phyloP scores from a whole-genome alignment of 1,140 invertebrate species.

The Trachelipus rathkii region DNA sequence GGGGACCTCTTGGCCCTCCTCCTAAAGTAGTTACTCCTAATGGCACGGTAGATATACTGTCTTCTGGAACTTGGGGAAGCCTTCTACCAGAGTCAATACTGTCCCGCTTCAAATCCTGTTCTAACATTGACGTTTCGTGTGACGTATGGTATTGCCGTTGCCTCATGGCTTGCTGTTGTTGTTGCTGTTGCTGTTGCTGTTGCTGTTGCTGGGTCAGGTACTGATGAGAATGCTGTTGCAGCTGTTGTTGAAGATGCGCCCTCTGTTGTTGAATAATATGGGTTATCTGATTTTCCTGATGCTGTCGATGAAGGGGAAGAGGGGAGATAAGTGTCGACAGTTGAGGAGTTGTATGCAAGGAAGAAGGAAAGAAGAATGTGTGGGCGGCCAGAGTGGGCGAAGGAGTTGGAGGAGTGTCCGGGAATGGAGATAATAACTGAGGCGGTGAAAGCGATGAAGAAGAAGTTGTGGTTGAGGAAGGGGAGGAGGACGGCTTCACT shows the following conservation, averaged over 20 bases:
- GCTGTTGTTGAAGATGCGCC: constrained; percentile 44
- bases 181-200: constrained; percentile 48
- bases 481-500: constrained; percentile 36
- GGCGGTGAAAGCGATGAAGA: too few species aligned
- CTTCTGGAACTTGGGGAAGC: constrained; percentile 42
- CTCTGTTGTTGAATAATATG: too few species aligned
- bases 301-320: constrained; percentile 46
- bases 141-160: constrained; percentile 47
- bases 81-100: constrained; percentile 42
- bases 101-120: constrained; percentile 32
- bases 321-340: constrained; percentile 48
- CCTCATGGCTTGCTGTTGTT: constrained; percentile 44
- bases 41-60: constrained; percentile 35
- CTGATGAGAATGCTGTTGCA: constrained; percentile 53
- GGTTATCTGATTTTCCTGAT: too few species aligned
- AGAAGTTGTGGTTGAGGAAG: constrained; percentile 11
- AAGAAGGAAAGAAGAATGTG: constrained; percentile 31
- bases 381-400: constrained; percentile 29
- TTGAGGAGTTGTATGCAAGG: background rate
- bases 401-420: constrained; percentile 34
- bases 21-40: constrained; percentile 38
- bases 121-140: background rate
- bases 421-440: background rate
- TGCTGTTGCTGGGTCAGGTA: constrained; percentile 31
- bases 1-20: constrained; percentile 46